Evolutionary conservation across 2,888 invertebrate species (phyloP).

Genomic region (Drosophila picticornis): DNA sequence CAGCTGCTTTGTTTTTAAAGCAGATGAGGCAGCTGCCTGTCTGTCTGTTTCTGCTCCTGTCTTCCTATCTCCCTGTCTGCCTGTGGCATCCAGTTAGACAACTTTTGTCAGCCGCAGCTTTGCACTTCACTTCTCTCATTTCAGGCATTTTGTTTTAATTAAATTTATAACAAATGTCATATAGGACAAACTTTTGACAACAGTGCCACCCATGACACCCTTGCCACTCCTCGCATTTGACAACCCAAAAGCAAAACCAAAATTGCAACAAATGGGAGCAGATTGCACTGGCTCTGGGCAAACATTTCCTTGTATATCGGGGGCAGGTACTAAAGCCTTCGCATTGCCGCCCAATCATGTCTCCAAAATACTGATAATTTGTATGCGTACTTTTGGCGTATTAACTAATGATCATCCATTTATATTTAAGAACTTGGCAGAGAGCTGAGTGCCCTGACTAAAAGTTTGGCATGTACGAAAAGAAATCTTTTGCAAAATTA

Average conservation of each 20-base stretch:
- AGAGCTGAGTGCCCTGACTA: neutral
- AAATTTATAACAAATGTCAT: constrained; percentile 76
- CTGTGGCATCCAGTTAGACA: constrained; percentile 48
- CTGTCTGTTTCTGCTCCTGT: neutral
- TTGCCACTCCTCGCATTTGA: no score
- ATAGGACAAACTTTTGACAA: constrained; percentile 41
- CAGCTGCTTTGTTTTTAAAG: constrained; percentile 36
- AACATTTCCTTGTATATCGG: neutral
- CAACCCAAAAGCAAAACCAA: constrained; percentile 5
- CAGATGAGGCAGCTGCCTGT: constrained; percentile 15
- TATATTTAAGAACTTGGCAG: neutral
- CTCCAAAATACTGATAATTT: neutral
- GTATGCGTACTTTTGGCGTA: neutral
- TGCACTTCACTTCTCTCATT: constrained; percentile 52
- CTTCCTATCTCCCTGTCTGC: neutral
- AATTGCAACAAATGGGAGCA: constrained; percentile 23
- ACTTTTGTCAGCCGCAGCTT: constrained; percentile 51
- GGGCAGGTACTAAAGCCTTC: neutral
- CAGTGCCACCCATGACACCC: neutral
- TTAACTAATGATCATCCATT: neutral
- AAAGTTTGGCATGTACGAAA: neutral
- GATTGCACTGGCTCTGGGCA: neutral
- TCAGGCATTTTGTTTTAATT: constrained; percentile 77
- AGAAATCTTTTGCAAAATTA: neutral
- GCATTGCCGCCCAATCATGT: neutral